phyloP scores from a whole-genome alignment of 2,797 vertebrate genomes.

The Hafferia zeledoni region DNA sequence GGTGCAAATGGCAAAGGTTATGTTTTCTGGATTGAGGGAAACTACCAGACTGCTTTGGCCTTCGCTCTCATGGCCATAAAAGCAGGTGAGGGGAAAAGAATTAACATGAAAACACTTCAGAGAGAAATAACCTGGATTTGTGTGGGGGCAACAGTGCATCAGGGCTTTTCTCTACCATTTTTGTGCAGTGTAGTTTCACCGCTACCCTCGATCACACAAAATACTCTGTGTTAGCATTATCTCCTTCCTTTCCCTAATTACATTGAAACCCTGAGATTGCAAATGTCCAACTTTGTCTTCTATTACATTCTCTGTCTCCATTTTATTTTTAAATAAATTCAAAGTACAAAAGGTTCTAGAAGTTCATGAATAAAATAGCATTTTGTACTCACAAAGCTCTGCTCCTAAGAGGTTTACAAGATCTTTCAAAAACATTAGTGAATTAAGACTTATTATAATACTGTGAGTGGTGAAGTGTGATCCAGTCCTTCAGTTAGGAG shows the following conservation, averaged over 20 bases:
- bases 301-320: not conserved
- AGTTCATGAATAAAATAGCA: slow-evolving; percentile 17
- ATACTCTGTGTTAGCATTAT: not conserved
- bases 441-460: slow-evolving; percentile 15
- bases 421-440: slow-evolving; percentile 22
- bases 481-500: slow-evolving; percentile 8
- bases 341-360: not conserved
- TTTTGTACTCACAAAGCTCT: not conserved
- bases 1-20: slow-evolving; percentile 4
- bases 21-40: slow-evolving; percentile 35
- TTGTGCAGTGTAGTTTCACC: not conserved
- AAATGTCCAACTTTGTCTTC: not conserved
- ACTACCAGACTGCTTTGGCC: not conserved
- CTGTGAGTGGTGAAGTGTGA: not conserved
- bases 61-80: not conserved
- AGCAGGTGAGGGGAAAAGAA: not conserved
- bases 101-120: slow-evolving; percentile 25
- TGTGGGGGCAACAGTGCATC: not conserved
- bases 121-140: slow-evolving; percentile 20
- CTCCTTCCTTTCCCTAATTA: not conserved
- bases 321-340: not conserved
- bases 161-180: not conserved
- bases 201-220: not conserved
- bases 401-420: not conserved
- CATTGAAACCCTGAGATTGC: not conserved